Conservation (phyloP, 1,140 invertebrate species). For the Rhizoglyphus robini region DNA sequence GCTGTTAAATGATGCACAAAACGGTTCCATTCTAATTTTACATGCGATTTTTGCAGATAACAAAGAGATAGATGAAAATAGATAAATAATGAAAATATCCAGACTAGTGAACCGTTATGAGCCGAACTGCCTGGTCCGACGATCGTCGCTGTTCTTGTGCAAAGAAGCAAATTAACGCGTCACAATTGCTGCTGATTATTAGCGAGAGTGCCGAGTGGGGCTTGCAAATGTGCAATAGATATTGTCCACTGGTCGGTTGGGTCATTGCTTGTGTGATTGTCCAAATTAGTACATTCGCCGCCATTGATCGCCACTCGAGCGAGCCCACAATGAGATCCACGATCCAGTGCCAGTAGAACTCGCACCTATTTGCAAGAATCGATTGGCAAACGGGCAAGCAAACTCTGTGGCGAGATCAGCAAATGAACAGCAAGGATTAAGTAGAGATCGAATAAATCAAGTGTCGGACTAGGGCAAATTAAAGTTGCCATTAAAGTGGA, state of each 20-base stretch:
- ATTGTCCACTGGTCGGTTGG: background rate
- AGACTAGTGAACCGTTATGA: background rate
- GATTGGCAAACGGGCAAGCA: background rate
- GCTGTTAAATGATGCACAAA: slow-evolving; percentile 11
- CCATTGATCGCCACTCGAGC: too few species aligned
- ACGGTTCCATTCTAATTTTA: slow-evolving; percentile 8
- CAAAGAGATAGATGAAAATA: slow-evolving; percentile 13
- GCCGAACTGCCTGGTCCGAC: background rate
- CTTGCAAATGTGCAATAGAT: too few species aligned
- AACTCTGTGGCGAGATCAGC: too few species aligned
- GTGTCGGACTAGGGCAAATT: background rate
- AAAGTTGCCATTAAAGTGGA: background rate
- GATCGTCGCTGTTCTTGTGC: background rate
- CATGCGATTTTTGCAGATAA: slow-evolving; percentile 6
- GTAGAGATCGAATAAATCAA: slow-evolving; percentile 5
- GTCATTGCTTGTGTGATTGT: background rate
- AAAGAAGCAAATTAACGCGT: slow-evolving; percentile 12
- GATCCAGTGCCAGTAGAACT: too few species aligned
- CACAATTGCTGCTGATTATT: background rate
- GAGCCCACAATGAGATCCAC: too few species aligned
- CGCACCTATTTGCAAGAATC: too few species aligned
- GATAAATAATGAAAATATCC: slow-evolving; percentile 7
- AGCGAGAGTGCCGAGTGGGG: background rate
- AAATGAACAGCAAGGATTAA: background rate
- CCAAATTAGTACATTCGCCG: background rate